Conservation (phyloP, 1,140 invertebrate genomes). For the Anastrepha ludens region DNA sequence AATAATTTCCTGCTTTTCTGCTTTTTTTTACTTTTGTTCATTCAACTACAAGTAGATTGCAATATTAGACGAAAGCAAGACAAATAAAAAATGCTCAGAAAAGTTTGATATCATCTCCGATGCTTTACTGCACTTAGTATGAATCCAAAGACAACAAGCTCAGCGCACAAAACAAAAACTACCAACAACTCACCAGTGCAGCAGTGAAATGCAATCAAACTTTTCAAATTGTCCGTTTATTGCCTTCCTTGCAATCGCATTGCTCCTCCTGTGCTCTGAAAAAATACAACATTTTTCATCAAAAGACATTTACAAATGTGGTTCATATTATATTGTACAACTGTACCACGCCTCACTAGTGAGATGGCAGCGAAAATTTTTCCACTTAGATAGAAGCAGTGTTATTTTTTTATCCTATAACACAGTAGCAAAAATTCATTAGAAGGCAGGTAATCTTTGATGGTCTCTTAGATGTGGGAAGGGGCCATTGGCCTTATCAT, state of each 20-base stretch:
- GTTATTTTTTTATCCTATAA: too few species aligned
- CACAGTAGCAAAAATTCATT: too few species aligned
- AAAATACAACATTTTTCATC: too few species aligned
- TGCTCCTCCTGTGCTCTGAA: background rate
- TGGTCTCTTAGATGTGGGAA: too few species aligned
- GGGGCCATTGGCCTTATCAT: too few species aligned
- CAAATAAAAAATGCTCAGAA: background rate
- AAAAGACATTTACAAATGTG: too few species aligned
- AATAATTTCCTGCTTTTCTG: background rate
- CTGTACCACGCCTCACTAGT: too few species aligned
- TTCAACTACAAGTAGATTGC: conserved; percentile 15
- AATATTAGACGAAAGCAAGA: background rate
- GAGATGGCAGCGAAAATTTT: too few species aligned
- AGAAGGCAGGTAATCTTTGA: too few species aligned
- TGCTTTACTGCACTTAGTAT: background rate
- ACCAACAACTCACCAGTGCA: background rate
- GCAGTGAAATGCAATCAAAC: conserved; percentile 40
- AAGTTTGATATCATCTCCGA: background rate
- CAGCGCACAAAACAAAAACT: background rate
- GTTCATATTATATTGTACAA: too few species aligned
- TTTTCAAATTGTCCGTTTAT: conserved; percentile 43
- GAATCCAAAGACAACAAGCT: background rate
- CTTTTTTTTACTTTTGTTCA: background rate
- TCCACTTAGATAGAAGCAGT: too few species aligned
- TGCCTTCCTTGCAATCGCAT: background rate